Conservation (phyloP, 2,113 vertebrate species). For the Turdus rufiventris region DNA sequence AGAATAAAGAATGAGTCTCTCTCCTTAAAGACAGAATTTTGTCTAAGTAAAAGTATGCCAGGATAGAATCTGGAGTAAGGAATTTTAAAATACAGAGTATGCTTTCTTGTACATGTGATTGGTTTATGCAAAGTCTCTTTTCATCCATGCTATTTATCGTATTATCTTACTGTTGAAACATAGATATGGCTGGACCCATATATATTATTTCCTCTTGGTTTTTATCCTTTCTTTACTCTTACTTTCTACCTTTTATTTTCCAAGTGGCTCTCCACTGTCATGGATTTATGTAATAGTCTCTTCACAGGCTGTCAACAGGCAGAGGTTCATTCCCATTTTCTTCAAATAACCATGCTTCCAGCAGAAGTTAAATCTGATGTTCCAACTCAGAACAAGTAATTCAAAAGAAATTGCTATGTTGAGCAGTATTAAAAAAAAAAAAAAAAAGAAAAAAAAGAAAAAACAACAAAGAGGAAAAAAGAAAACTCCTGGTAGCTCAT, state of each 20-base stretch:
- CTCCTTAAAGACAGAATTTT: neutral
- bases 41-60: neutral
- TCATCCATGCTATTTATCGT: neutral
- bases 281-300: conserved; percentile 12
- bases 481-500: conserved; percentile 28
- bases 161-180: neutral
- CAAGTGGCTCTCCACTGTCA: conserved; percentile 52
- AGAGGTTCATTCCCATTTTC: conserved; percentile 35
- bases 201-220: conserved; percentile 23
- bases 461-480: too few species aligned
- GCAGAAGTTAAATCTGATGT: conserved; percentile 20
- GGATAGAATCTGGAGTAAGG: conserved; percentile 65
- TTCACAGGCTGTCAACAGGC: conserved; percentile 29
- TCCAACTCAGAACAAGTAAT: neutral
- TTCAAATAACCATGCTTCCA: conserved; percentile 37
- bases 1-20: neutral
- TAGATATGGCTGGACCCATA: conserved; percentile 53
- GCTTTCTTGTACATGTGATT: neutral
- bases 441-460: too few species aligned
- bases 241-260: neutral
- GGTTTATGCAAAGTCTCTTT: neutral
- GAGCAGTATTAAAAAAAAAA: neutral
- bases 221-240: neutral
- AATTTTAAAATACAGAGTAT: neutral
- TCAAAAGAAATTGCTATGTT: neutral